Conservation (phyloP, 2,797 vertebrate species). For the Dendrocincla fuliginosa region DNA sequence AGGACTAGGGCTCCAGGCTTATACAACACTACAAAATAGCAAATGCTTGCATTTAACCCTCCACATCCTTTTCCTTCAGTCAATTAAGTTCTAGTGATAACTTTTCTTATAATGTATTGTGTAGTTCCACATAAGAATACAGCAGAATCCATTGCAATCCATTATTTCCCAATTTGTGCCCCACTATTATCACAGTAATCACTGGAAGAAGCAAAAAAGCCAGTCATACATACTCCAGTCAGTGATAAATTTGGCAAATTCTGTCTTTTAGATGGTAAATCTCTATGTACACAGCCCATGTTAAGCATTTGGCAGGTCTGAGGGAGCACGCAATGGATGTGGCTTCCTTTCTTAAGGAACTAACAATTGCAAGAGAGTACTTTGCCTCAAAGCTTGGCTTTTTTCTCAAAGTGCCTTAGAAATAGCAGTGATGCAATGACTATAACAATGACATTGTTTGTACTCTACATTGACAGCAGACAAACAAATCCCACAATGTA, state of each 20-base stretch:
- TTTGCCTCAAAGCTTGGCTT: conserved; percentile 64
- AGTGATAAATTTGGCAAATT: conserved; percentile 25
- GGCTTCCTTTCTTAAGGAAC: conserved; percentile 61
- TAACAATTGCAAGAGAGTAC: conserved; percentile 48
- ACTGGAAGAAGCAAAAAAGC: background rate
- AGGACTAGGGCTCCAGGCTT: conserved; percentile 51
- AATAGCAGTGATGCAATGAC: conserved; percentile 30
- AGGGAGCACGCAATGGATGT: conserved; percentile 41
- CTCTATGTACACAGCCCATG: background rate
- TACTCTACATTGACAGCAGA: conserved; percentile 60
- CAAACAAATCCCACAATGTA: conserved; percentile 70
- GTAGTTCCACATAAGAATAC: background rate
- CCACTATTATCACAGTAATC: background rate
- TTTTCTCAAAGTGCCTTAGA: conserved; percentile 28
- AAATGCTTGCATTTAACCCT: conserved; percentile 28
- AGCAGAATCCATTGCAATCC: conserved; percentile 26
- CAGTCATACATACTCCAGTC: background rate
- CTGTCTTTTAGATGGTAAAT: background rate
- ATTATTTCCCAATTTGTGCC: background rate
- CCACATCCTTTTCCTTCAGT: conserved; percentile 44
- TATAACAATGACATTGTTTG: conserved; percentile 7
- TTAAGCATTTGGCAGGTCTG: conserved; percentile 1
- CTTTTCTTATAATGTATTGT: background rate
- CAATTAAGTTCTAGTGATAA: background rate
- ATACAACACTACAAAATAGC: conserved; percentile 1